A percentile compares a stretch with the other conserved stretches of the same genome.
These are phyloP conservation scores for Spatula versicolor DNA, from an alignment of 2,797 vertebrate genomes.

Conservation along the genomic window DNA sequence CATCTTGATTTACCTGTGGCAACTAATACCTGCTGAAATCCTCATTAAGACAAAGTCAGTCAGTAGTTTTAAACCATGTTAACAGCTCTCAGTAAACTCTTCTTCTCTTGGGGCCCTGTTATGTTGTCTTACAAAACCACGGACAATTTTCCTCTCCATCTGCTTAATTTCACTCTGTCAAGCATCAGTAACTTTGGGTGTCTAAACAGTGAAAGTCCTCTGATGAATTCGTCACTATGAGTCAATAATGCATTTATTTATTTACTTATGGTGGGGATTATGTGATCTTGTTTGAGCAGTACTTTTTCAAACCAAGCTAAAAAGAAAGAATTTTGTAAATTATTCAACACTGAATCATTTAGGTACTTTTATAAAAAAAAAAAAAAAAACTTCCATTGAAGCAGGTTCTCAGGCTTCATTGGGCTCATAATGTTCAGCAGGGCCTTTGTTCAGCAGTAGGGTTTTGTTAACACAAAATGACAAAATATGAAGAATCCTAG, in stretches of 20 bases:
- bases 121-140: neutral
- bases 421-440: neutral
- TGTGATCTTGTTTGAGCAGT: neutral
- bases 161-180: neutral
- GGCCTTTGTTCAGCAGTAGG: neutral
- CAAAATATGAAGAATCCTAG: neutral
- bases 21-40: neutral
- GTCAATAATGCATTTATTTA: neutral
- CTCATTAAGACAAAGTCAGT: neutral
- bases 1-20: neutral
- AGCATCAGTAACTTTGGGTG: neutral
- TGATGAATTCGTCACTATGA: neutral
- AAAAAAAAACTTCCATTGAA: neutral
- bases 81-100: neutral
- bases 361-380: neutral
- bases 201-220: neutral
- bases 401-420: neutral
- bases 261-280: neutral
- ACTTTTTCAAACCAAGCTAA: neutral
- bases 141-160: neutral
- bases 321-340: neutral
- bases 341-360: neutral
- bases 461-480: neutral
- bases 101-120: neutral
- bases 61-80: neutral